Conservation (phyloP, 2,888 invertebrate genomes). For the Hyppa rectilinea region DNA sequence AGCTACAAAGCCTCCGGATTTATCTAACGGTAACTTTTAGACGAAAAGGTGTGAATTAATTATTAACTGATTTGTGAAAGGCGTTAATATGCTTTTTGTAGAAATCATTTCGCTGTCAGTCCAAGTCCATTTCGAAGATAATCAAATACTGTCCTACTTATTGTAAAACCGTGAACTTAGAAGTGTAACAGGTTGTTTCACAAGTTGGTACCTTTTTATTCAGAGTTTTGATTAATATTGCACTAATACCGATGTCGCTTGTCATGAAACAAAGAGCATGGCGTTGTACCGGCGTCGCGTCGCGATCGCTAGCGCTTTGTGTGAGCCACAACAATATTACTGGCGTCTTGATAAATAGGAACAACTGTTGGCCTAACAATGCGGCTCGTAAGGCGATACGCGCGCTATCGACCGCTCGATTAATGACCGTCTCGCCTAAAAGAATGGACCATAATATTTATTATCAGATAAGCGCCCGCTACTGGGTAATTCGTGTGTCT, state of each 20-base stretch:
- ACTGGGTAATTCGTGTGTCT: constrained; percentile 89
- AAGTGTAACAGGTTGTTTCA: constrained; percentile 36
- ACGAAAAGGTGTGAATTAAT: constrained; percentile 75
- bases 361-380: constrained; percentile 89
- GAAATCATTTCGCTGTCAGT: constrained; percentile 19
- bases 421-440: constrained; percentile 90
- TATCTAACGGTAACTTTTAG: constrained; percentile 76
- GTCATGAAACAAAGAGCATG: constrained; percentile 83
- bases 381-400: constrained; percentile 88
- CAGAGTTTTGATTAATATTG: constrained; percentile 79
- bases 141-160: constrained; percentile 19
- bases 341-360: constrained; percentile 89
- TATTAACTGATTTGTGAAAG: constrained; percentile 55
- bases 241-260: constrained; percentile 83
- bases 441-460: constrained; percentile 90
- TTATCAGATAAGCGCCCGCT: constrained; percentile 89
- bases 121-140: constrained; percentile 24
- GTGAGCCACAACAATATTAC: constrained; percentile 86
- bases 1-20: constrained; percentile 77
- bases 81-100: constrained; percentile 52
- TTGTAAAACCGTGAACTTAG: constrained; percentile 10
- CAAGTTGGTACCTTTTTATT: constrained; percentile 42
- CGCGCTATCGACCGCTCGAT: constrained; percentile 88
- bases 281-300: constrained; percentile 75
- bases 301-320: constrained; percentile 80